Percentiles rank a stretch among this genome's conserved stretches.
Conservation (phyloP, 2,888 invertebrate genomes). For the Drosophila picticornis region DNA sequence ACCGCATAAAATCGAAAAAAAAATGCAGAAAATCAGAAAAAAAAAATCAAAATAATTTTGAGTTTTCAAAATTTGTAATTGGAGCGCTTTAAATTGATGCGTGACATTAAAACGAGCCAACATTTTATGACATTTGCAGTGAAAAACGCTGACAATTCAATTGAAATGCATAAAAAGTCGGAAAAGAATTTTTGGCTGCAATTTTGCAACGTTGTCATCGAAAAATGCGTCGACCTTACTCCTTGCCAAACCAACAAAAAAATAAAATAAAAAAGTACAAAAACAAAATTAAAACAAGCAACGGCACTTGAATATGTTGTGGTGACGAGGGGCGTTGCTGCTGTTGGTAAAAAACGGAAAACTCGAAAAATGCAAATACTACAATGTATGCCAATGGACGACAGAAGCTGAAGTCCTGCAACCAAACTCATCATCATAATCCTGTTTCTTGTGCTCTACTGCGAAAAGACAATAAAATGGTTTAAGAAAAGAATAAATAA, state of each 20-base stretch:
- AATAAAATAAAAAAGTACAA: slow-evolving; percentile 37
- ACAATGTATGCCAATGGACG: slow-evolving; percentile 53
- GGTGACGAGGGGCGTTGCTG: slow-evolving; percentile 11
- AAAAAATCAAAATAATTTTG: not conserved
- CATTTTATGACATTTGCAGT: slow-evolving; percentile 45
- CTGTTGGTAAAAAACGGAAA: slow-evolving; percentile 30
- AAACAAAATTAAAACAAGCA: slow-evolving; percentile 68
- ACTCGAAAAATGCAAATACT: slow-evolving; percentile 60
- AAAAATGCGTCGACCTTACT: slow-evolving; percentile 9
- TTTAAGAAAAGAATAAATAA: slow-evolving; percentile 32
- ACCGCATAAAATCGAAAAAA: not conserved
- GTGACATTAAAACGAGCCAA: slow-evolving; percentile 33
- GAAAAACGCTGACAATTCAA: slow-evolving; percentile 72
- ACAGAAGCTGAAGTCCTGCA: slow-evolving; percentile 39
- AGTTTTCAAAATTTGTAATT: not conserved
- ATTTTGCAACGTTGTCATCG: slow-evolving; percentile 62
- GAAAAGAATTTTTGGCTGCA: slow-evolving; percentile 25
- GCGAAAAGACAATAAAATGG: slow-evolving; percentile 58
- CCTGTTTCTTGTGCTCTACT: slow-evolving; percentile 41
- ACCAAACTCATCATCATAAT: slow-evolving; percentile 40
- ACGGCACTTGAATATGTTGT: slow-evolving; percentile 17
- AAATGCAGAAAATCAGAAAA: not conserved
- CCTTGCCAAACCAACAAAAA: slow-evolving; percentile 8
- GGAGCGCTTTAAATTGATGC: slow-evolving; percentile 19
- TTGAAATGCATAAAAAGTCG: slow-evolving; percentile 48